Conservation (phyloP, 1,140 invertebrate species). For the Lanistes nyassanus region DNA sequence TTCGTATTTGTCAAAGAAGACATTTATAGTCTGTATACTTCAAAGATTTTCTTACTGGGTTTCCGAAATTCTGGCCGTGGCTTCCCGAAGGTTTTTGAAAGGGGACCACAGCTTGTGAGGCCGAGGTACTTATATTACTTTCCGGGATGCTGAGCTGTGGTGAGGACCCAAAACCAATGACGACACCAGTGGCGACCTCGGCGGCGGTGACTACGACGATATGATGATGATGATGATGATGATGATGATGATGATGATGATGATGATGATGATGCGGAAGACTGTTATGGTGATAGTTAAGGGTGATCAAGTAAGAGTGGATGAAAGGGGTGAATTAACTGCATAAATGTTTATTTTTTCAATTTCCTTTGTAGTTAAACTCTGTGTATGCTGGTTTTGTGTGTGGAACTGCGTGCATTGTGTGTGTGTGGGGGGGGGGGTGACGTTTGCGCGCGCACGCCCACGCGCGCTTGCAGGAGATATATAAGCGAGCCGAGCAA, state of each 20-base stretch:
- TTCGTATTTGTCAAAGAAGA: no score
- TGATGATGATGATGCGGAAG: neutral
- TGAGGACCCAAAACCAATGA: no score
- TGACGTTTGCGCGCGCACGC: neutral
- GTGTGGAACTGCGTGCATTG: neutral
- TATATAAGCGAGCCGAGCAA: neutral
- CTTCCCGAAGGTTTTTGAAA: no score
- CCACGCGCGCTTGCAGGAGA: neutral
- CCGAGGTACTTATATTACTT: no score
- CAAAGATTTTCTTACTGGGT: no score
- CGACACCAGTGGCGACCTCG: neutral
- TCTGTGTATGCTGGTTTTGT: neutral
- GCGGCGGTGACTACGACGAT: neutral
- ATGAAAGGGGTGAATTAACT: neutral
- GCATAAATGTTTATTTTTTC: neutral
- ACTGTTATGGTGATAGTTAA: neutral
- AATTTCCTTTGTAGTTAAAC: neutral
- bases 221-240: no score
- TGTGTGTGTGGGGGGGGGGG: neutral
- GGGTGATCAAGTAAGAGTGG: neutral
- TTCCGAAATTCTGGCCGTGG: no score
- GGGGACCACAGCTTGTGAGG: no score
- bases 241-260: no score
- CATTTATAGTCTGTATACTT: no score
- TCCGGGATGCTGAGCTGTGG: no score